Conservation (phyloP, 2,113 vertebrate genomes). For the Microtus ochrogaster region DNA sequence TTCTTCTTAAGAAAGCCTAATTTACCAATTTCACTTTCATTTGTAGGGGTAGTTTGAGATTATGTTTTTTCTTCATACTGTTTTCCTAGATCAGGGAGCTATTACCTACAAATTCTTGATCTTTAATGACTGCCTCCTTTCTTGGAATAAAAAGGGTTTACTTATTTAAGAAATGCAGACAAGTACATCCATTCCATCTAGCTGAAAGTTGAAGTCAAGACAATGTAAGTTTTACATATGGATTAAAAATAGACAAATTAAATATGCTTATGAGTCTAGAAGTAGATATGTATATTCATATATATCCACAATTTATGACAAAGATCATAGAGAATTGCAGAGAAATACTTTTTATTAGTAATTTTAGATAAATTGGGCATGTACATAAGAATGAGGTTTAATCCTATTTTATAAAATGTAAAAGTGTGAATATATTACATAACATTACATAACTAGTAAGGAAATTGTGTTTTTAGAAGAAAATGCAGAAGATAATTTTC, state of each 20-base stretch:
- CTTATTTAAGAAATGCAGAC: background rate
- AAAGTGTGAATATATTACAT: background rate
- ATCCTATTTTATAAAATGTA: background rate
- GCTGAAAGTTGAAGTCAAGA: background rate
- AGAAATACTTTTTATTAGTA: background rate
- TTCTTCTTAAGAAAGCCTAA: background rate
- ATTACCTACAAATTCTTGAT: background rate
- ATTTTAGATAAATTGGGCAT: background rate
- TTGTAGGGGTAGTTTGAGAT: background rate
- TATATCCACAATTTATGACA: background rate
- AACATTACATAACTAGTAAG: background rate
- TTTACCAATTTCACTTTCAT: background rate
- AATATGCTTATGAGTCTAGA: background rate
- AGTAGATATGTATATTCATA: background rate
- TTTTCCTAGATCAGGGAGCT: background rate
- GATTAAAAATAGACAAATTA: background rate
- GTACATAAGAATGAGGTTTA: background rate
- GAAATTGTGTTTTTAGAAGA: background rate
- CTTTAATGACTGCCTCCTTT: background rate
- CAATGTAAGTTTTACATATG: background rate
- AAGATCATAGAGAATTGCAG: background rate
- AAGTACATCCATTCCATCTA: background rate
- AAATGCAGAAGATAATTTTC: background rate
- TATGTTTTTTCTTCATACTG: background rate
- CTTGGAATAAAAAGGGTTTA: background rate